Evolutionary conservation across 2,113 vertebrate genomes (phyloP), one percentile per base, ranked within the genome.

Genomic region (Myrmecobius fasciatus): DNA sequence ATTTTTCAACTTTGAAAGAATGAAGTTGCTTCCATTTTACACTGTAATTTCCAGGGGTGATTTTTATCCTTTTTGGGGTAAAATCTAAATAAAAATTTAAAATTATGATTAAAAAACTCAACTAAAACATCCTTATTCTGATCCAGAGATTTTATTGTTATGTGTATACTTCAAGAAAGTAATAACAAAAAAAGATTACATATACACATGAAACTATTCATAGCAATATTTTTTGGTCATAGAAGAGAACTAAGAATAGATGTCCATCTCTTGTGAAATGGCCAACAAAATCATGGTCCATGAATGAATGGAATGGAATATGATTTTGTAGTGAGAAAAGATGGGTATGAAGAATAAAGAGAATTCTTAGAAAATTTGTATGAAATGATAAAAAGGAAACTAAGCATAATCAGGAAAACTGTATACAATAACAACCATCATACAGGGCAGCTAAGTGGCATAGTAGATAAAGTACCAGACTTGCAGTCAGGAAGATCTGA

Each of bases 1-100:
- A 36, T 98, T 98, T 98, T 98, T 98, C 97, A 97, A 97, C 98
- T 98, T 95, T 96, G 94, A 96, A 96, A 96, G 52, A 93, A 89
- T n/a, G 96, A 97, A 97, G 96, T 98, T 98, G 96, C 92, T 98
- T 98, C 95, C 92, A 95, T 98, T 98, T 98, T 99, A 98, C 98
- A 98, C 98, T 98, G 97, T 60, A 31, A 98, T 98, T 52, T 97
- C 97, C 96, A 98, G 93, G 95, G 91, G 96, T 97, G 95, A 10
- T 3, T 56, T 97, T 91, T 94, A 95, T 97, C 92, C 96, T 97
- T 75, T 97, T 53, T 97, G 98, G 97, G 94, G 22, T 96, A 96
- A 92, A 94, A 96, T 92, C 52, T 96, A 95, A 97, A 98, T 98
- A 97, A 91, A 98, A 83, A 98, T 98, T 98, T 98, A 96, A 96